Base-by-base conservation (phyloP, 2,113 vertebrate genomes). In the Nothocercus nigrocapillus region DNA sequence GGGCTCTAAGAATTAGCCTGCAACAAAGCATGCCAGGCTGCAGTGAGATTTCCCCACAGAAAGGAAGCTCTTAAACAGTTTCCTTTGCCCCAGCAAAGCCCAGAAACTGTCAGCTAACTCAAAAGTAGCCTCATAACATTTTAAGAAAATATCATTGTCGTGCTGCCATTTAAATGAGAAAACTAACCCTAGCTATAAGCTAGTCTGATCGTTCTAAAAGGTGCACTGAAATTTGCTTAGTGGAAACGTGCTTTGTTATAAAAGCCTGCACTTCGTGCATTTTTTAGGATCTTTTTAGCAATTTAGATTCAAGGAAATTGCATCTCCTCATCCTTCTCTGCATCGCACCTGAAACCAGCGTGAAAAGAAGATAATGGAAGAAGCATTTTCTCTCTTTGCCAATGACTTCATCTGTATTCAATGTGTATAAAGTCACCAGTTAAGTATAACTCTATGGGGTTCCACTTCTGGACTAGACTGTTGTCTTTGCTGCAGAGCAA, bases 341-440 rank as follows among this genome's bases (percentile, higher is more conserved):
- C 68, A 82, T 64, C 51, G 40, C 72, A 95, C 92, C 92, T 95
- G 89, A 88, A 94, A 59, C 45, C 7, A 0, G 38, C 17, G 27
- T 28, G 51, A 88, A 82, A 94, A 49, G 20, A 87, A 85, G 74
- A 87, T 72, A 76, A 74, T 30, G 38, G 75, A 27, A 93, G 75
- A 70, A 83, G 18, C 49, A 61, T 91, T 92, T 87, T 62, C 34
- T 62, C 38, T 75, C 81, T 87, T 83, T 92, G 89, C 63, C 93
- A 96, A 86, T 86, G 90, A 92, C 66, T 89, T 94, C 9, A 94
- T 97, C 92, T 90, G 92, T 93, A 96, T 96, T 95, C 93, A 73
- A 24, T 59, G 67, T 59, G 70, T 77, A 94, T 80, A 89, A 87
- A 92, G 90, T 88, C 16, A 0, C 36, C 8, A 1, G 69, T 93